Evolutionary conservation across 2,888 invertebrate genomes (phyloP), one percentile per base, ranked within the genome.

Genomic region (Subacronicta megacephala): DNA sequence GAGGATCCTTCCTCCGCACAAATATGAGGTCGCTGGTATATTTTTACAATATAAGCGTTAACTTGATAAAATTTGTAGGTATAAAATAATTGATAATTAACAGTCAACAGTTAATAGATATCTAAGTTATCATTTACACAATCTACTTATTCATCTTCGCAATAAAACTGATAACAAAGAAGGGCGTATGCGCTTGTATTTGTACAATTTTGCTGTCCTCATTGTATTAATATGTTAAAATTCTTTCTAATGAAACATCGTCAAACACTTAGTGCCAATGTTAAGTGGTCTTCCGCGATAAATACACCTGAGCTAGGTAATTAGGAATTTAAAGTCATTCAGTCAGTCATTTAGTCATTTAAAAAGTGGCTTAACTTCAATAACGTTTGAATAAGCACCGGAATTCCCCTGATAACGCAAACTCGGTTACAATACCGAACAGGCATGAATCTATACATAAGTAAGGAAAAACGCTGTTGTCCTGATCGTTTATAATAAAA

Each of bases 11-110:
- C n/a, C n/a, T n/a, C n/a, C n/a, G n/a, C n/a, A n/a, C n/a, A n/a
- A n/a, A n/a, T n/a, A 74, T 45, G 69, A 61, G 73, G 73, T 74
- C 73, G 37, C 41, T 53, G 31, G 54, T 66, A 55, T 76, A 69
- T 65, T 64, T 64, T 51, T 56, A 58, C 31, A 18, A 43, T 43
- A 47, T 46, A 13, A 33, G 41, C 49, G 10, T 45, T 33, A 36
- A 6, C 43, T 3, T 20, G 29, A 54, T n/a, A 18, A 29, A 40
- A 23, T 26, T 43, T 52, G 35, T 36, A 46, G 7, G n/a, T 26
- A 15, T 26, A 9, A 12, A 23, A 41, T 23, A 1, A 13, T 29
- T 15, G 16, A 26, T 42, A 42, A 41, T 31, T 31, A n/a, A 31
- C 9, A 23, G 23, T 40, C 13, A 1, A 23, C 15, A 23, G n/a